Percentiles rank a stretch among this genome's conserved stretches.
phyloP scores from a whole-genome alignment of 64 coral and sea anemone genomes.

The Catalaphyllia jardinei region DNA sequence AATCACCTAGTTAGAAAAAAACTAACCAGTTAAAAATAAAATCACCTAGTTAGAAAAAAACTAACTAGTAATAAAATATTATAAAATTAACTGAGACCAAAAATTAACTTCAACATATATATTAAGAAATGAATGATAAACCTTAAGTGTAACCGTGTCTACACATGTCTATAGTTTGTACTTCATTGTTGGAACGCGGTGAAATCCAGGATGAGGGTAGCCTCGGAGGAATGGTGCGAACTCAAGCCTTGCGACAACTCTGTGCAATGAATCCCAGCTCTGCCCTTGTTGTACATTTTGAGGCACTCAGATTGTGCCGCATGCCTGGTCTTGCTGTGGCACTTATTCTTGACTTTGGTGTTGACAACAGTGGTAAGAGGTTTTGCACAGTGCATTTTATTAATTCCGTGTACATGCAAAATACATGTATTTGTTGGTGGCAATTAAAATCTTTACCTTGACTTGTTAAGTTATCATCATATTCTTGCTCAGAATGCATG shows the following conservation, averaged over 20 bases:
- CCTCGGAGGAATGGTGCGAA: slow-evolving; percentile 77
- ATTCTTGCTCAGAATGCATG: too few relatives aligned
- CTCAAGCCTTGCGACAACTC: slow-evolving; percentile 78
- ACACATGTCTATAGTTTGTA: slow-evolving; percentile 61
- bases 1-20: too few relatives aligned
- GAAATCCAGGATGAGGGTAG: slow-evolving; percentile 83
- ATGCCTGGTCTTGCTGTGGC: slow-evolving; percentile 93
- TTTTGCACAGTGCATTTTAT: not conserved
- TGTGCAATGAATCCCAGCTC: slow-evolving; percentile 89
- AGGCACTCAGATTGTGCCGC: slow-evolving; percentile 68
- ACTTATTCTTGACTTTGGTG: slow-evolving; percentile 84
- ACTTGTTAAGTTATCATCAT: too few relatives aligned
- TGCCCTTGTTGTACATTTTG: slow-evolving; percentile 74
- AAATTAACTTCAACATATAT: too few relatives aligned
- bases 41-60: too few relatives aligned
- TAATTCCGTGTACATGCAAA: too few relatives aligned
- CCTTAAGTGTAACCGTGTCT: not conserved
- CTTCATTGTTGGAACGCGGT: slow-evolving; percentile 63
- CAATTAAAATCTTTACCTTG: too few relatives aligned
- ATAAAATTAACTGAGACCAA: too few relatives aligned
- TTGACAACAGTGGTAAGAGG: slow-evolving; percentile 30
- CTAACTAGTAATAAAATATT: too few relatives aligned
- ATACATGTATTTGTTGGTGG: too few relatives aligned
- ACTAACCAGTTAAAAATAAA: too few relatives aligned
- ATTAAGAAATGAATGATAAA: not conserved